A percentile compares a stretch with the other conserved stretches of the same genome.
Conservation (phyloP, 2,888 invertebrate genomes). For the Epinotia bilunana region DNA sequence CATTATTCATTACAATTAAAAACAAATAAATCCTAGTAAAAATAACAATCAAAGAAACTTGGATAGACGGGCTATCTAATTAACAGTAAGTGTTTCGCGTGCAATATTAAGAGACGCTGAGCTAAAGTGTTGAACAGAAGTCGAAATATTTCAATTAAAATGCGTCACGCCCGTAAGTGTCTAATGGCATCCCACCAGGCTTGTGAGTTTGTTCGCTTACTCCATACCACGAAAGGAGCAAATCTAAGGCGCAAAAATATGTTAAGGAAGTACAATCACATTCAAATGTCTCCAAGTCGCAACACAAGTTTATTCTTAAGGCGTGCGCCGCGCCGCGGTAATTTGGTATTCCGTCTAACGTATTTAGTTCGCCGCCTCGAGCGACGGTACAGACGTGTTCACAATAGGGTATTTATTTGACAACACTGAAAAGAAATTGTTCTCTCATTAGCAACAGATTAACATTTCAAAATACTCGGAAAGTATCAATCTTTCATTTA, state of each 20-base stretch:
- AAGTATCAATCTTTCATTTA: too few relatives aligned
- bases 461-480: too few relatives aligned
- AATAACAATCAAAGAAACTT: too few relatives aligned
- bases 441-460: too few relatives aligned
- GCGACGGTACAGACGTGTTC: constrained; percentile 6
- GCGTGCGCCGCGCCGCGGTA: constrained; percentile 47
- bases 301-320: constrained; percentile 44
- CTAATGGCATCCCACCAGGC: not conserved
- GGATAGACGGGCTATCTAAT: too few relatives aligned
- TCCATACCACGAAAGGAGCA: not conserved
- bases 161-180: not conserved
- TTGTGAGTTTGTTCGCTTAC: not conserved
- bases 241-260: not conserved
- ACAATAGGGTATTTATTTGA: not conserved
- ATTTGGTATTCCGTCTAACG: constrained; percentile 48
- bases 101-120: too few relatives aligned
- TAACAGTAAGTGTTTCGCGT: too few relatives aligned
- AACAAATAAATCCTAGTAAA: too few relatives aligned
- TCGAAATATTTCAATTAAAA: not conserved
- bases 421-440: too few relatives aligned
- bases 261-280: constrained; percentile 1
- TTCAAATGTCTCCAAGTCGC: not conserved
- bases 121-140: too few relatives aligned
- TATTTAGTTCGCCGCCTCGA: constrained; percentile 46
- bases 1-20: too few relatives aligned